These are phyloP conservation scores for Indri indri DNA, from an alignment of 2,113 vertebrate genomes.

Conservation along the genomic window DNA sequence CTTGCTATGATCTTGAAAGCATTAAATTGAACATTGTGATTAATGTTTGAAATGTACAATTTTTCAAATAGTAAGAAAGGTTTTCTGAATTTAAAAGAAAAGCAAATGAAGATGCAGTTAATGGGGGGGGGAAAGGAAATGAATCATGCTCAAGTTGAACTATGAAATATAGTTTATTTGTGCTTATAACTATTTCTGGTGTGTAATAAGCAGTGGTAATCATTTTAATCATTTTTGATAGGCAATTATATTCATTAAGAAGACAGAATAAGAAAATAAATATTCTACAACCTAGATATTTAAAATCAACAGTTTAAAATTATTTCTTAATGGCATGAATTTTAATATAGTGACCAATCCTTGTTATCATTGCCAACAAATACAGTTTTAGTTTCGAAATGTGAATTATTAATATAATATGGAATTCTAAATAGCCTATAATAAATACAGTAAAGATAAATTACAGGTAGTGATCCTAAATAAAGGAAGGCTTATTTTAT, in stretches of 20 bases:
- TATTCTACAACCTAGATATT: background rate
- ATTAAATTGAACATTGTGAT: constrained; percentile 58
- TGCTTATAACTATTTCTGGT: constrained; percentile 39
- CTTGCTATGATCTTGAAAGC: constrained; percentile 36
- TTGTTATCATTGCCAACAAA: constrained; percentile 34
- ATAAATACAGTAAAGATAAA: background rate
- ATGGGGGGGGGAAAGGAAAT: constrained; percentile 1
- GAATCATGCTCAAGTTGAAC: constrained; percentile 12
- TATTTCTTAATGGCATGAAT: constrained; percentile 21
- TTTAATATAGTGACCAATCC: background rate
- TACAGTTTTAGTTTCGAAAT: background rate
- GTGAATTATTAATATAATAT: background rate
- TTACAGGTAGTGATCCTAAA: background rate
- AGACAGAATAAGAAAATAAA: constrained; percentile 24
- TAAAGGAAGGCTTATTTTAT: background rate
- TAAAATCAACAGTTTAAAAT: constrained; percentile 32
- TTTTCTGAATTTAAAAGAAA: constrained; percentile 28
- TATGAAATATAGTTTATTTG: background rate
- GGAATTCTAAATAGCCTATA: background rate
- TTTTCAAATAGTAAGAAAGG: constrained; percentile 42
- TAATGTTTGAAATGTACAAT: constrained; percentile 42
- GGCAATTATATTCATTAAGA: constrained; percentile 19
- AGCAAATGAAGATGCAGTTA: constrained; percentile 10
- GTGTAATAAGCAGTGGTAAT: constrained; percentile 16
- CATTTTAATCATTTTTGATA: constrained; percentile 35